A percentile compares a stretch with the other conserved stretches of the same genome.
Conservation (phyloP, 2,113 vertebrate genomes). For the Bos taurus region ARS-UCD2.0 NC_037329.1:104875001-104875500, state of each 20-base stretch:
- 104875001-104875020: neutral
- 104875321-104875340: neutral
- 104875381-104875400: neutral
- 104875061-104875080: neutral
- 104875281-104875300: neutral
- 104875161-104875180: neutral
- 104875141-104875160: neutral
- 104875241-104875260: neutral
- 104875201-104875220: neutral
- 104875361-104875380: neutral
- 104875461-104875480: neutral
- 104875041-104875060: neutral
- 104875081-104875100: neutral
- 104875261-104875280: neutral
- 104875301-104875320: neutral
- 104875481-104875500: neutral
- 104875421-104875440: neutral
- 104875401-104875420: neutral
- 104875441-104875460: neutral
- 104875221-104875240: neutral
- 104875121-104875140: neutral
- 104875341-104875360: neutral
- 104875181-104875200: neutral
- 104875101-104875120: neutral
- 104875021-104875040: neutral